Base-by-base conservation (phyloP, 2,888 invertebrate genomes). In the Bellardia bayeri region DNA sequence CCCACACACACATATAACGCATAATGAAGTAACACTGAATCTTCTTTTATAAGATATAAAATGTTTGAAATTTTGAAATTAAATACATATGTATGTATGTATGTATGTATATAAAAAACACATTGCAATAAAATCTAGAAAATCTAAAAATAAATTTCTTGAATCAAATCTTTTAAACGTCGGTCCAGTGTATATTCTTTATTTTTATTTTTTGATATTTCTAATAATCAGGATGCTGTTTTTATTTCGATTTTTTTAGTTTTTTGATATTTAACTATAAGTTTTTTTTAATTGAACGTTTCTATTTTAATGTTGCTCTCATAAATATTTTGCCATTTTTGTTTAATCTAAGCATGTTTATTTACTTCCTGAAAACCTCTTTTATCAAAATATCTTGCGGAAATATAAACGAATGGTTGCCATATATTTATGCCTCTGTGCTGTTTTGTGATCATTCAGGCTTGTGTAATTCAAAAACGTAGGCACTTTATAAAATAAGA, bases 1-100 rank as follows among this genome's bases (percentile, higher is more conserved):
- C 4, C 37, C 64, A 82, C 37, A 75, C 23, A 82, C 40, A 74
- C 74, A 74, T 58, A 71, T 16, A 23, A 37, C 13, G 45, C 30
- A 58, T n/a, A 74, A 51, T 66, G 30, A 64, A 49, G 8, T 79
- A 56, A 58, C 66, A 68, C 58, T 72, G 58, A 51, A 78, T 66
- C 72, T 61, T 66, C 42, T 58, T 30, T 64, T 80, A 68, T 30
- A 56, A 68, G 16, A 1, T 45, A 13, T 13, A 13, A 45, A 13
- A 11, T 45, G 13, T 45, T 45, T 11, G 13, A 16, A 58, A n/a
- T 37, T 58, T 72, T 40, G 3, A 40, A 54, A 9, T 51, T 33
- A 3, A 78, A 45, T 56, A 23, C 6, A 23, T 23, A 23, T 23
- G 0, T 23, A 23, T 23, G 23, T 11, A 66, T n/a, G 1, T 23